Evolutionary conservation across 2,797 vertebrate genomes (phyloP), one percentile per base, ranked within the genome.

Genomic region (Dendrocincla tyrannina): DNA sequence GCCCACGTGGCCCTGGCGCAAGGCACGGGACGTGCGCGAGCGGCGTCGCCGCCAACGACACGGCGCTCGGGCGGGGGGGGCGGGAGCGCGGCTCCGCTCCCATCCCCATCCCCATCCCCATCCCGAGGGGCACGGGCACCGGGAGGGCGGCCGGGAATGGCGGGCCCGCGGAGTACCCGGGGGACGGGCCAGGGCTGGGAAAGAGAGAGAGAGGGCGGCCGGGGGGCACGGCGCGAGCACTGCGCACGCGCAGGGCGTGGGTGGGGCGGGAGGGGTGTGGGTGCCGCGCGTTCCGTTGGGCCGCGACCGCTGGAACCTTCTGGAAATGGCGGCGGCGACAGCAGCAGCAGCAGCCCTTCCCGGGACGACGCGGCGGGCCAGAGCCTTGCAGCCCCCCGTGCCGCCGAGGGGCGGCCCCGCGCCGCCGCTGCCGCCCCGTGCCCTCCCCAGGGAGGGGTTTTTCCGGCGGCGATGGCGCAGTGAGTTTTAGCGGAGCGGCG

Each of bases 271-370:
- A 18, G 42, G 42, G 18, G 42, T 18, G 42, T 10, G 42, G 18
- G 42, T 44, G 35, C 44, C 5, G 37, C 37, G 15, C 35, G 35
- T 69, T 46, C 33, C 33, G 14, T 46, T 68, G 67, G 42, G 82
- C 67, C 25, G 67, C 79, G 46, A 94, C 70, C 46, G 23, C 88
- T 97, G 88, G 97, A 97, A 97, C 90, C 44, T 97, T 98, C 97
- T 98, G 97, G 97, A 97, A 98, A 97, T 80, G 94, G 94, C 81
- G 87, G 96, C 18, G 42, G 42, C 42, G 42, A 18, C 19, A 10
- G 42, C 18, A 18, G 42, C 18, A 19, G 18, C 42, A 20, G 42
- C 42, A 19, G 42, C 42, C 18, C 42, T 44, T 44, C 39, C 52
- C 19, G 32, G 63, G 20, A 13, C 1, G 41, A 60, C 32, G 44